Percentiles rank a stretch among this genome's conserved stretches.
Conservation (phyloP, 2,888 invertebrate genomes). For the Polia nebulosa region DNA sequence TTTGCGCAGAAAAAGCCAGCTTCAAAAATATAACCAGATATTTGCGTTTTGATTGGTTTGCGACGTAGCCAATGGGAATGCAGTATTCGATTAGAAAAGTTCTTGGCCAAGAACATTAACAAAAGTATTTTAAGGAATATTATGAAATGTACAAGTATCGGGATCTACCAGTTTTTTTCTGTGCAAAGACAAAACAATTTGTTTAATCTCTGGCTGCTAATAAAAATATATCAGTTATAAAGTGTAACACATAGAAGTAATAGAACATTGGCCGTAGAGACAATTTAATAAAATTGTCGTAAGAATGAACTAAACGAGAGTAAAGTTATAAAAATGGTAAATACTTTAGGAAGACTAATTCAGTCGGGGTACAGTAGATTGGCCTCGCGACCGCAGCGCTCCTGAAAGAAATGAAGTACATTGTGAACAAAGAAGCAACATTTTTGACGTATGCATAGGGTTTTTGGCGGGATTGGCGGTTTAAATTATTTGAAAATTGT, state of each 20-base stretch:
- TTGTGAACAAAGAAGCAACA: not conserved
- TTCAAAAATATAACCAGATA: slow-evolving; percentile 13
- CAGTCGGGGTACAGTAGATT: slow-evolving; percentile 66
- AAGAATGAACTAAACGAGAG: slow-evolving; percentile 38
- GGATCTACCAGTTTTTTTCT: slow-evolving; percentile 4
- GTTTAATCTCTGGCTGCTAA: slow-evolving; percentile 9
- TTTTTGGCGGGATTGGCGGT: too few relatives aligned
- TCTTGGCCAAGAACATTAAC: too few relatives aligned
- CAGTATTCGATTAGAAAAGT: slow-evolving; percentile 6
- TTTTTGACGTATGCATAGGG: too few relatives aligned
- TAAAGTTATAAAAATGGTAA: slow-evolving; percentile 33
- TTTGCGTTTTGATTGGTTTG: slow-evolving; percentile 8
- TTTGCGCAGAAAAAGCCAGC: slow-evolving; percentile 12
- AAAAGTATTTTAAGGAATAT: slow-evolving; percentile 1
- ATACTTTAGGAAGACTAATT: slow-evolving; percentile 54
- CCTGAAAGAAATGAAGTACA: slow-evolving; percentile 65
- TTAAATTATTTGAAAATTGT: too few relatives aligned
- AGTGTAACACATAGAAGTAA: slow-evolving; percentile 9
- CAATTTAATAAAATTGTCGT: slow-evolving; percentile 51
- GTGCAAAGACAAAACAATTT: slow-evolving; percentile 28
- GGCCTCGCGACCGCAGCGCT: slow-evolving; percentile 75
- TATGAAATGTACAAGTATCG: slow-evolving; percentile 17
- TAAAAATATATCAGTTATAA: slow-evolving; percentile 2
- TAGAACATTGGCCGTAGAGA: slow-evolving; percentile 22
- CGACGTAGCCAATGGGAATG: slow-evolving; percentile 10